Conservation (phyloP, 2,797 vertebrate species). For the Parauchenoglanis ngamensis region DNA sequence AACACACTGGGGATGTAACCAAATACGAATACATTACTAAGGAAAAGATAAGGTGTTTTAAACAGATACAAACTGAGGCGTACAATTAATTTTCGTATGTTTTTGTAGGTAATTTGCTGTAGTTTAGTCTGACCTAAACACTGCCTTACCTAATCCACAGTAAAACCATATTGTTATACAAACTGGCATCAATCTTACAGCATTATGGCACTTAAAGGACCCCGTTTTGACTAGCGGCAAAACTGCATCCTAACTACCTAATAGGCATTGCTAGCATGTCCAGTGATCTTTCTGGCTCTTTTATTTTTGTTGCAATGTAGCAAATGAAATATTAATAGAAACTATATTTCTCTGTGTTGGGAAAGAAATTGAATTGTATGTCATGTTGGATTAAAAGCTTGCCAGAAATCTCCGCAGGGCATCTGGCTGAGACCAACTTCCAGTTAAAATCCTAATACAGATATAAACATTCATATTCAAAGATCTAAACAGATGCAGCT, state of each 20-base stretch:
- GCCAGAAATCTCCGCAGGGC: neutral
- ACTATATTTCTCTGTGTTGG: neutral
- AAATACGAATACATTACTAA: neutral
- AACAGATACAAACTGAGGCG: neutral
- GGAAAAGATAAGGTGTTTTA: too few species aligned
- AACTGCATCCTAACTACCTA: neutral
- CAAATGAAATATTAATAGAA: neutral
- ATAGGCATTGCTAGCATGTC: neutral
- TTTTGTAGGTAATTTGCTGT: neutral
- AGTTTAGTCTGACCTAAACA: neutral
- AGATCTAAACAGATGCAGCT: neutral
- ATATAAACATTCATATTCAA: neutral
- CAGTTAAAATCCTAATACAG: conserved; percentile 3
- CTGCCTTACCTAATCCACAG: neutral
- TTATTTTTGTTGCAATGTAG: too few species aligned
- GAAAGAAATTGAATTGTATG: neutral
- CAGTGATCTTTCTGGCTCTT: neutral
- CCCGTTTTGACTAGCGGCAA: neutral
- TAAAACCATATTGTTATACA: neutral
- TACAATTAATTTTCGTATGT: too few species aligned
- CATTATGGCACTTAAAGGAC: neutral
- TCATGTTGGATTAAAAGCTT: neutral
- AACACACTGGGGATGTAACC: neutral
- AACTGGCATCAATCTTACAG: neutral
- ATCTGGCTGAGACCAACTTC: neutral